A percentile compares a stretch with the other conserved stretches of the same genome.
Conservation (phyloP, 1,140 invertebrate species). For the Paraescarpia echinospica region DNA sequence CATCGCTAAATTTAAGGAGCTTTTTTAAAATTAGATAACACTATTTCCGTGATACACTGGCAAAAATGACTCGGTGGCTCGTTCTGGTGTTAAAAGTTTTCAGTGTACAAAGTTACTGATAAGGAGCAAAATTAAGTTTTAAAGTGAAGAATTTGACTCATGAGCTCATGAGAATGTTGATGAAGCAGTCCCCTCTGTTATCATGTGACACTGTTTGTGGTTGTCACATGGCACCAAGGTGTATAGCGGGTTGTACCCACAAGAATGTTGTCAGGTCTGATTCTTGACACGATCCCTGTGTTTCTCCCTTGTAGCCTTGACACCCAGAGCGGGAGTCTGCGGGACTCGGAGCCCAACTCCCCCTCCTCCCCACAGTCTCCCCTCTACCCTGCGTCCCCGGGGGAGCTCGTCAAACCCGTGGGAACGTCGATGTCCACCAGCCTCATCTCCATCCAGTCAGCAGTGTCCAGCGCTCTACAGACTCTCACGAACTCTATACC, state of each 20-base stretch:
- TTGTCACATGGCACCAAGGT: too few species aligned
- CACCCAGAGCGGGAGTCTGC: slow-evolving; percentile 86
- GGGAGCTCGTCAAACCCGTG: slow-evolving; percentile 18
- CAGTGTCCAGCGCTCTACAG: slow-evolving; percentile 44
- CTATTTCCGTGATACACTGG: too few species aligned
- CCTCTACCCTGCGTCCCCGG: slow-evolving; percentile 43
- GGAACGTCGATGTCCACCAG: slow-evolving; percentile 24
- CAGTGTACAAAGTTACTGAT: too few species aligned
- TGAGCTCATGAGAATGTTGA: too few species aligned
- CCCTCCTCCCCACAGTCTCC: slow-evolving; percentile 75
- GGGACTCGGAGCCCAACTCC: slow-evolving; percentile 86
- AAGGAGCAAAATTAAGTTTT: too few species aligned
- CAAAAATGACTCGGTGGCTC: too few species aligned
- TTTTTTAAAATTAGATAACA: too few species aligned
- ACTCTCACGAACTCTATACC: slow-evolving; percentile 31
- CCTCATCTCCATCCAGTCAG: slow-evolving; percentile 42
- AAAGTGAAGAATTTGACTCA: too few species aligned
- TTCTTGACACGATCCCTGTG: background rate
- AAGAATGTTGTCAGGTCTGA: background rate
- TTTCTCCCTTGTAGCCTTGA: slow-evolving; percentile 73
- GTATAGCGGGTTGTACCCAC: background rate
- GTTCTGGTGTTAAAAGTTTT: too few species aligned
- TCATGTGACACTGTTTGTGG: too few species aligned
- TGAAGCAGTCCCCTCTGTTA: too few species aligned
- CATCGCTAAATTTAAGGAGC: too few species aligned